Evolutionary conservation across 1,140 invertebrate species (phyloP).

Genomic region (Calliopsis andreniformis): DNA sequence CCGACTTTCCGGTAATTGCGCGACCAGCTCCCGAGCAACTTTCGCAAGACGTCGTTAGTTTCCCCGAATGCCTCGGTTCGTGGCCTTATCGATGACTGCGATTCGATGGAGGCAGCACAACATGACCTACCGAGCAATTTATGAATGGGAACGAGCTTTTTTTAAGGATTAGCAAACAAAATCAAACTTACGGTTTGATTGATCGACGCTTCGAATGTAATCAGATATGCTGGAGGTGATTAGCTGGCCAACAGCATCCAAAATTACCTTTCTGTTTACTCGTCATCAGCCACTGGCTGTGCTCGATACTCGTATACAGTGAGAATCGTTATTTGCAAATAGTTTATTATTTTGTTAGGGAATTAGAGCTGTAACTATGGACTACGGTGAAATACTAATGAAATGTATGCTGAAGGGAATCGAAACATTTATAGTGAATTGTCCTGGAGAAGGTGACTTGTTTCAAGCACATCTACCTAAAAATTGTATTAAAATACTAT

Average conservation of each 20-base stretch:
- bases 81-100: conserved; percentile 14
- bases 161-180: too few relatives aligned
- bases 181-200: too few relatives aligned
- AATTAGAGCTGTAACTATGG: neutral
- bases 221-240: too few relatives aligned
- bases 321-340: too few relatives aligned
- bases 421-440: neutral
- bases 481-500: too few relatives aligned
- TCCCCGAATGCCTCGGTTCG: conserved; percentile 6
- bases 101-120: neutral
- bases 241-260: too few relatives aligned
- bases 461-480: too few relatives aligned
- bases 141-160: neutral
- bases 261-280: conserved; percentile 2
- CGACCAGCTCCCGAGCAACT: conserved; percentile 25
- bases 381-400: neutral
- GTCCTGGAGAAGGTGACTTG: too few relatives aligned
- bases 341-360: neutral
- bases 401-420: neutral
- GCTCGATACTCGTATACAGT: too few relatives aligned
- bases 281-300: too few relatives aligned
- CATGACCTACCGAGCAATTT: conserved; percentile 22
- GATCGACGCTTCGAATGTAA: too few relatives aligned
- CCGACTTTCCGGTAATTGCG: conserved; percentile 31
- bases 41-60: conserved; percentile 23